Evolutionary conservation across 2,888 invertebrate species (phyloP), one percentile per base, ranked within the genome.

Genomic region (Tachystola acroxantha): DNA sequence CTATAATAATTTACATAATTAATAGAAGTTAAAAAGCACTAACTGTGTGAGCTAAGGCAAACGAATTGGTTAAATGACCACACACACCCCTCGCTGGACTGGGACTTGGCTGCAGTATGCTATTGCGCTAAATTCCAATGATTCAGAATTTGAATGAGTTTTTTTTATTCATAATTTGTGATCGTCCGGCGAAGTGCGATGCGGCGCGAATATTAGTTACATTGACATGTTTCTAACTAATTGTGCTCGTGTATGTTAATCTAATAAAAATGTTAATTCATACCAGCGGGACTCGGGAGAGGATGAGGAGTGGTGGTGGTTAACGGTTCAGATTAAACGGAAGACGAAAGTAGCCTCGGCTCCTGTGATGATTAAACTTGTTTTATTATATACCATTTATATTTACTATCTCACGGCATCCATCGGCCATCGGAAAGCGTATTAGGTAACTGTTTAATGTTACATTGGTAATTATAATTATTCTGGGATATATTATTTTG

Each of bases 311-410:
- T 32, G 16, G 40, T 22, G 2, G 20, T 19, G 34, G 28, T 40
- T 40, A 37, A 34, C 30, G 34, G 35, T 36, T 14, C 16, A 34
- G 37, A 11, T 27, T 3, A 27, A 16, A 24, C 12, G 22, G 34
- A 11, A 11, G 30, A 11, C 24, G 28, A 14, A 10, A 16, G 13
- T 40, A 19, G 27, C 41, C 30, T 41, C 47, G 44, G 31, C 36
- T 43, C 41, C 52, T 52, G 48, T 34, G 16, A 22, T 16, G 3
- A 16, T 16, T n/a, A n/a, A n/a, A n/a, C n/a, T n/a, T n/a, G n/a
- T n/a, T n/a, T n/a, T n/a, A n/a, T n/a, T n/a, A n/a, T n/a, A n/a
- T n/a, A n/a, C n/a, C n/a, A 16, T 16, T 16, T 4, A 16, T 16
- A 4, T 16, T 6, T 16, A 16, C 3, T 16, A 4, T 16, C 16